A percentile compares a stretch with the other conserved stretches of the same genome.
phyloP scores from a whole-genome alignment of 1,140 invertebrate species.

The Chrysopa pallens region DNA sequence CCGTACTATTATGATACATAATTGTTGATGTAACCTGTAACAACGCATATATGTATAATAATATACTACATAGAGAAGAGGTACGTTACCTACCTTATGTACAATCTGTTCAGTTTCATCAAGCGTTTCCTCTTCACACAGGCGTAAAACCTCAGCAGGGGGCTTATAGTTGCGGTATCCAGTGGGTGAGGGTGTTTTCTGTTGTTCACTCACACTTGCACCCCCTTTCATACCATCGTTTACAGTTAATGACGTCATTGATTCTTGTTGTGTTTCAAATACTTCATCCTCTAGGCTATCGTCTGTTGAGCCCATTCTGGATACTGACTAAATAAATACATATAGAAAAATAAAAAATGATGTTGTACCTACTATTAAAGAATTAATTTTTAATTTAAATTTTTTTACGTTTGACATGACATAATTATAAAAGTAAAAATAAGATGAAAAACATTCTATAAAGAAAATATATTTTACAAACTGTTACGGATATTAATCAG shows the following conservation, averaged over 20 bases:
- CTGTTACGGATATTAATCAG: too few relatives aligned
- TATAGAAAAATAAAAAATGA: too few relatives aligned
- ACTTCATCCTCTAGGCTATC: slow-evolving; percentile 67
- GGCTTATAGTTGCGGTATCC: slow-evolving; percentile 61
- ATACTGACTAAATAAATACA: too few relatives aligned
- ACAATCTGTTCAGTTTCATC: slow-evolving; percentile 31
- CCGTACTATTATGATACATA: too few relatives aligned
- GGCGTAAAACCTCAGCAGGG: slow-evolving; percentile 41
- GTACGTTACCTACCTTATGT: slow-evolving; percentile 32
- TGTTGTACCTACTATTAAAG: too few relatives aligned
- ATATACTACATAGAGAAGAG: background rate
- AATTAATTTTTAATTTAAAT: too few relatives aligned
- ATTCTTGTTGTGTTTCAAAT: slow-evolving; percentile 36
- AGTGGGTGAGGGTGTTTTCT: slow-evolving; percentile 45
- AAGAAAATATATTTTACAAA: too few relatives aligned
- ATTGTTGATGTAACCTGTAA: background rate
- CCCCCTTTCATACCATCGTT: slow-evolving; percentile 1
- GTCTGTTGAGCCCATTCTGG: slow-evolving; percentile 11
- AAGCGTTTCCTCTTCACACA: slow-evolving; percentile 20
- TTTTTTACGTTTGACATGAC: too few relatives aligned
- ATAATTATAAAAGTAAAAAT: too few relatives aligned
- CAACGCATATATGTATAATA: background rate
- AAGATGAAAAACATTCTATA: too few relatives aligned
- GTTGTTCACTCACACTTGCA: slow-evolving; percentile 3
- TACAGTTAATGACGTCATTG: slow-evolving; percentile 5